Conservation (phyloP, 1,140 invertebrate species). For the Drosophila fuyamai region DNA sequence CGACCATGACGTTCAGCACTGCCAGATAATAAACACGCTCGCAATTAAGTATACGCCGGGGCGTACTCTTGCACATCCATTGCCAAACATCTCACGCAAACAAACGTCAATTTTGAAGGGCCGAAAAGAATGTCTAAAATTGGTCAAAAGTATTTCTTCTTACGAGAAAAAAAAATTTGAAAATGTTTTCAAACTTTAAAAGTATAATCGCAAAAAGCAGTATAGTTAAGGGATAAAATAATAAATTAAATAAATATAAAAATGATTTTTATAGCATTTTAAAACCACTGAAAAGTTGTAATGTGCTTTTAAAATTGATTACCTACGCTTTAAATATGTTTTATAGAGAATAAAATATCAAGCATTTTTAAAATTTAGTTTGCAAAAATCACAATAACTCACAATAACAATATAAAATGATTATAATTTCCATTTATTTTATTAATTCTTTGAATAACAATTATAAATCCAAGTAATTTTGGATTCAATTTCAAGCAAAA, state of each 20-base stretch:
- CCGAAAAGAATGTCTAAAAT: neutral
- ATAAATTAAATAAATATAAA: neutral
- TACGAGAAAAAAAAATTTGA: too few relatives aligned
- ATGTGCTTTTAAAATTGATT: too few relatives aligned
- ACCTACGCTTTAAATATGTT: too few relatives aligned
- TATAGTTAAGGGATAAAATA: too few relatives aligned
- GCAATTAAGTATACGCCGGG: slow-evolving; percentile 71
- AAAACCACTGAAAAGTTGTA: neutral
- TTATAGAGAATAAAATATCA: neutral
- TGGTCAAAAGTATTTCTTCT: too few relatives aligned
- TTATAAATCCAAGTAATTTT: neutral
- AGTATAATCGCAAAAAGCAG: too few relatives aligned
- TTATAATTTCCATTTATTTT: too few relatives aligned
- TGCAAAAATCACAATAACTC: neutral
- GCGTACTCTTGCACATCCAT: slow-evolving; percentile 41
- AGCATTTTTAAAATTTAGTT: neutral
- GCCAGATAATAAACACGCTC: slow-evolving; percentile 79
- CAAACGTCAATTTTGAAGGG: slow-evolving; percentile 13
- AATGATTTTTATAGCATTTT: too few relatives aligned
- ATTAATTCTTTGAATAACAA: too few relatives aligned
- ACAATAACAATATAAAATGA: too few relatives aligned
- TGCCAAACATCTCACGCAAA: slow-evolving; percentile 26
- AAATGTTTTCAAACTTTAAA: too few relatives aligned
- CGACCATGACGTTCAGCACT: slow-evolving; percentile 72
- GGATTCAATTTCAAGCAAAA: neutral